Base-by-base conservation (phyloP, 2,797 vertebrate species). In the Fringilla coelebs region DNA sequence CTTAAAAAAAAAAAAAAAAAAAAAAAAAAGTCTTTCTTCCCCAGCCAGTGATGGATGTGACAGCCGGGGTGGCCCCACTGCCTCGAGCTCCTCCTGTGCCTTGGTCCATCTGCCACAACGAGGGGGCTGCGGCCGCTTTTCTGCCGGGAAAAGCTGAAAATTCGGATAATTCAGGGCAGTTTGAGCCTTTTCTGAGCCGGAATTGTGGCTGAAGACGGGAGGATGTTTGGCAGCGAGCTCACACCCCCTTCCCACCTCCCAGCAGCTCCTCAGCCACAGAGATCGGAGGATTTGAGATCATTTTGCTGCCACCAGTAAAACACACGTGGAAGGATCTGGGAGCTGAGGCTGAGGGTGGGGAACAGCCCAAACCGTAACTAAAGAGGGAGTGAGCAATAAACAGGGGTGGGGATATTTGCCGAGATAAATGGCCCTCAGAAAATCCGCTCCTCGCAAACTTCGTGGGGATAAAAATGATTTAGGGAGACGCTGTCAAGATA, bases 391-490 rank as follows among this genome's bases (percentile, higher is more conserved):
- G 79, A 88, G 74, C 40, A 40, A 36, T 25, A 68, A 81, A 43
- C 48, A 45, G 63, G 74, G 79, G 66, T 16, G 74, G 90, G 81
- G 46, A n/a, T 75, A n/a, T 63, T 55, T 46, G 94, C 83, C 74
- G 34, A 93, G 93, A 94, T 12, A 74, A 93, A 94, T 32, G 55
- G 51, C 7, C 48, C 70, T 34, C 29, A 48, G 93, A 82, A 91
- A 96, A 91, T 41, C 86, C 2, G 57, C 83, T 93, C 13, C 85
- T 86, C 48, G 55, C 90, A 94, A 94, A 93, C 38, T 93, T 95
- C 1, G 1, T 10, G 55, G 74, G 92, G 92, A 91, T 95, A 91
- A 91, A 95, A 87, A 91, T 95, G 92, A 96, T 96, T 96, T 94
- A 95, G 91, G 76, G 91, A 55, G 95, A 70, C 4, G 6, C 90